Percentiles rank a stretch among this genome's conserved stretches.
phyloP scores from a whole-genome alignment of 2,797 vertebrate genomes.

The Buceros bicornis region DNA sequence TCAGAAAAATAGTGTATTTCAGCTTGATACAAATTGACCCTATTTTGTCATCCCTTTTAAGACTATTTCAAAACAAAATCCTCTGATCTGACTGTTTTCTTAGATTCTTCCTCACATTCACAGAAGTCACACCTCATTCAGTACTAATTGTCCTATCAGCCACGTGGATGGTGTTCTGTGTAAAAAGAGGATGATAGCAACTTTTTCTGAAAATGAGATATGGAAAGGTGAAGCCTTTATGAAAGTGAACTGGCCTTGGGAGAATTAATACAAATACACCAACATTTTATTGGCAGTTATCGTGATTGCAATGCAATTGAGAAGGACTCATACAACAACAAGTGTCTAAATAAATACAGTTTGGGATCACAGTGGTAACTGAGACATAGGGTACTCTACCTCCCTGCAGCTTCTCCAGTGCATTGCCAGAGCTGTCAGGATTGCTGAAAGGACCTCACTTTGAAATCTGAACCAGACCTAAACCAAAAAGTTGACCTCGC shows the following conservation, averaged over 20 bases:
- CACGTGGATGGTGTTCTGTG: background rate
- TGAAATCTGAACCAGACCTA: background rate
- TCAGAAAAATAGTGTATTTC: background rate
- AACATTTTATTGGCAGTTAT: background rate
- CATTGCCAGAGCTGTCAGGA: background rate
- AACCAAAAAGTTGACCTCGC: background rate
- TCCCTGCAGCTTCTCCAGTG: background rate
- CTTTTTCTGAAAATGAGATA: background rate
- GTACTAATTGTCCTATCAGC: background rate
- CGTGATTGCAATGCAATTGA: background rate
- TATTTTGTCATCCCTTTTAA: background rate
- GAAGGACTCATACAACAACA: background rate
- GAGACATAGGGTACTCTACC: background rate
- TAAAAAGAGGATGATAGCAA: background rate
- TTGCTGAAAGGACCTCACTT: background rate
- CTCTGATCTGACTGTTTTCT: background rate
- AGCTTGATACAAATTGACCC: background rate
- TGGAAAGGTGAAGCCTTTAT: background rate
- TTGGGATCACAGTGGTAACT: background rate
- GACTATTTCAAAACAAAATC: background rate
- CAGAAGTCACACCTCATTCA: background rate
- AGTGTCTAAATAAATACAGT: background rate
- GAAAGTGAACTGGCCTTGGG: background rate
- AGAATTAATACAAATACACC: background rate
- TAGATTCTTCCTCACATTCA: background rate